Evolutionary conservation across 2,888 invertebrate genomes (phyloP).

Genomic region (Diabrotica balteata): DNA sequence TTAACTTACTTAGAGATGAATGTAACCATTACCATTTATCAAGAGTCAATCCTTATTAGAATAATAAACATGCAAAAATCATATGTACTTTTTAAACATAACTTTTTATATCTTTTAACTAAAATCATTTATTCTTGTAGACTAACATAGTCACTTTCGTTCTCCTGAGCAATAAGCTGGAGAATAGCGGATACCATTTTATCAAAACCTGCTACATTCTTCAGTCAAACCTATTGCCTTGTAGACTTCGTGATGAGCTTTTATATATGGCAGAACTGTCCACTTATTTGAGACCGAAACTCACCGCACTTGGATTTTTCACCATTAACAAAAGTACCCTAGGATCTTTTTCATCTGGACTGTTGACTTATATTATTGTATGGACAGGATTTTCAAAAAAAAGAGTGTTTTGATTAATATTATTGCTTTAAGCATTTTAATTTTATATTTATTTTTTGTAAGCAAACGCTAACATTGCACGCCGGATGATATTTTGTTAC

Average conservation of each 20-base stretch:
- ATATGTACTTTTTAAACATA: too few species aligned
- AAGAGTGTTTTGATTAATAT: too few species aligned
- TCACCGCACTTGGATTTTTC: constrained; percentile 3
- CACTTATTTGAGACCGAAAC: neutral
- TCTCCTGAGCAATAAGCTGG: neutral
- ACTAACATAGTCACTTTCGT: neutral
- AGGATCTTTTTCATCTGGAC: neutral
- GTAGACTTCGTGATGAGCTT: neutral
- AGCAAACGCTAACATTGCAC: too few species aligned
- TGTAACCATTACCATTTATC: too few species aligned
- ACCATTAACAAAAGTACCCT: neutral
- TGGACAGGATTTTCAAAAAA: neutral
- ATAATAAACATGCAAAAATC: too few species aligned
- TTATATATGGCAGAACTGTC: neutral
- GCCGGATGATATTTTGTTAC: too few species aligned
- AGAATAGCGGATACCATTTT: neutral
- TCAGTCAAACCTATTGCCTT: neutral
- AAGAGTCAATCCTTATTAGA: too few species aligned
- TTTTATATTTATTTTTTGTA: too few species aligned
- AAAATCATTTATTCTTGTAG: neutral
- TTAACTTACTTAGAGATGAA: too few species aligned
- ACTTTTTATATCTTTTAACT: neutral
- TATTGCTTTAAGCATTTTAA: too few species aligned
- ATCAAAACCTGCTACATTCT: neutral
- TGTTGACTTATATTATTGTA: constrained; percentile 1